phyloP scores from a whole-genome alignment of 1,140 invertebrate species.

The Stegodyphus dumicola region DNA sequence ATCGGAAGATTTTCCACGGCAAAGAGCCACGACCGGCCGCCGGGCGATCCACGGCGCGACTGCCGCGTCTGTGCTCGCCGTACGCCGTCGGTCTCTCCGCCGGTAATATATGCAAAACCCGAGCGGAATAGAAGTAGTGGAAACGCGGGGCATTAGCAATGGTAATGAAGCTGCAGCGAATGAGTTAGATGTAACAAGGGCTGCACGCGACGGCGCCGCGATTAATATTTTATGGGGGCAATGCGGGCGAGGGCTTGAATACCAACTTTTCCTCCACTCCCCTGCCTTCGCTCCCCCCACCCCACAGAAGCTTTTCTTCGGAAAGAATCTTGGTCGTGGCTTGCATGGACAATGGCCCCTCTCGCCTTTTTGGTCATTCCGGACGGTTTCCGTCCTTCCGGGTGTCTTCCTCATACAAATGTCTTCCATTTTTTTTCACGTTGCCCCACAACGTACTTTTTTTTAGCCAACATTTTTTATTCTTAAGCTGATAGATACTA shows the following conservation, averaged over 20 bases:
- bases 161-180: constrained; percentile 59
- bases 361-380: constrained; percentile 55
- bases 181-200: constrained; percentile 59
- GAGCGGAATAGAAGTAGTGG: constrained; percentile 36
- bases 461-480: constrained; percentile 6
- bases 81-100: constrained; percentile 6
- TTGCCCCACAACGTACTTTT: not conserved
- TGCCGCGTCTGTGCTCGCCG: constrained; percentile 21
- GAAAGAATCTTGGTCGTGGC: constrained; percentile 32
- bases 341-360: constrained; percentile 56
- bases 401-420: constrained; percentile 38
- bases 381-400: not conserved
- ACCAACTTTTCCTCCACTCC: constrained; percentile 23
- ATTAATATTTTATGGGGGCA: constrained; percentile 61
- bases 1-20: not conserved
- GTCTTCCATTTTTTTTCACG: not conserved
- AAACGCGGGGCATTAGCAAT: constrained; percentile 56
- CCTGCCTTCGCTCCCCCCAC: not conserved
- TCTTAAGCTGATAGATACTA: not conserved
- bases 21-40: constrained; percentile 16
- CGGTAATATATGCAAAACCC: constrained; percentile 60
- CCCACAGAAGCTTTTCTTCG: constrained; percentile 16
- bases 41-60: constrained; percentile 34
- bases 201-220: constrained; percentile 29
- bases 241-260: constrained; percentile 39